A percentile compares a stretch with the other conserved stretches of the same genome.
phyloP scores from a whole-genome alignment of 1,140 invertebrate species.

The Orius insidiosus region DNA sequence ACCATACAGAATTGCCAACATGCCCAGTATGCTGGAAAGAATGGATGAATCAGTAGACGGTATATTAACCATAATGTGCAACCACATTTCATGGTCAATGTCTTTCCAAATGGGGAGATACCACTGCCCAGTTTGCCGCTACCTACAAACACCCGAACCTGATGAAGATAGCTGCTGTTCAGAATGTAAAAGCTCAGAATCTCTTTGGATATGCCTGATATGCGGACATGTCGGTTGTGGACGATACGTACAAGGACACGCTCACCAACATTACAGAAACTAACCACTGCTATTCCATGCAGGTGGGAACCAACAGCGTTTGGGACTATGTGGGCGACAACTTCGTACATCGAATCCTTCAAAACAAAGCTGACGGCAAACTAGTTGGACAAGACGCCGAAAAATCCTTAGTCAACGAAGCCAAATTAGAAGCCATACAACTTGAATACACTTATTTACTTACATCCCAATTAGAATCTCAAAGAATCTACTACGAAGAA shows the following conservation, averaged over 20 bases:
- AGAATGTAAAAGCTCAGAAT: slow-evolving; percentile 60
- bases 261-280: slow-evolving; percentile 80
- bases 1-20: slow-evolving; percentile 88
- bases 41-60: slow-evolving; percentile 98
- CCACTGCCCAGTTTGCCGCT: slow-evolving; percentile 55
- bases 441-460: slow-evolving; percentile 92
- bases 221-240: slow-evolving; percentile 98
- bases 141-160: slow-evolving; percentile 85
- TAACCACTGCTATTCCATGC: slow-evolving; percentile 92
- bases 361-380: slow-evolving; percentile 96
- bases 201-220: slow-evolving; percentile 96
- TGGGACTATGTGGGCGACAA: slow-evolving; percentile 97
- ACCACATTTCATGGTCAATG: slow-evolving; percentile 96
- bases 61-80: slow-evolving; percentile 92
- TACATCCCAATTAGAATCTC: slow-evolving; percentile 91
- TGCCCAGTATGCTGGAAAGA: slow-evolving; percentile 90
- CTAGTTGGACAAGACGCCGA: slow-evolving; percentile 51
- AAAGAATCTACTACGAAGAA: slow-evolving; percentile 84
- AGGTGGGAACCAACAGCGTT: slow-evolving; percentile 85
- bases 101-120: slow-evolving; percentile 91
- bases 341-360: slow-evolving; percentile 89
- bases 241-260: slow-evolving; percentile 54
- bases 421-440: slow-evolving; percentile 84
- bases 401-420: slow-evolving; percentile 37
- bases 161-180: slow-evolving; percentile 65